Evolutionary conservation across 2,113 vertebrate genomes (phyloP), one percentile per base, ranked within the genome.

Genomic region (Sander vitreus): DNA sequence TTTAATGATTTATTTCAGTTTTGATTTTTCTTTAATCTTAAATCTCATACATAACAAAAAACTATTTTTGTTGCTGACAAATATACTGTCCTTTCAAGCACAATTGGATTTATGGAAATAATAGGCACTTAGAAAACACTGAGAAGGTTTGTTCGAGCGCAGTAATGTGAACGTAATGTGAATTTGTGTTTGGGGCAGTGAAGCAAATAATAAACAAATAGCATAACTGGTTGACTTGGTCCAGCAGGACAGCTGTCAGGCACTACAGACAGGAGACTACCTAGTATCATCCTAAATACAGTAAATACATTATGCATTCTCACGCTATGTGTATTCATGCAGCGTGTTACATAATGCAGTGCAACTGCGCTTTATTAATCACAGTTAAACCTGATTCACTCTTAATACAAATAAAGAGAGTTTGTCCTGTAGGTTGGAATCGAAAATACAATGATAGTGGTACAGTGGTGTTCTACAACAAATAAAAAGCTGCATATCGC

Each of bases 81-180:
- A 80, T 39, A 54, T 65, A 23, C 74, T 47, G 71, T 62, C 6
- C 18, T 77, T 77, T 74, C n/a, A 69, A 70, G 70, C 60, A 60
- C 43, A 50, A 70, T 19, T 73, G 18, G 69, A 78, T 60, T 63
- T n/a, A 43, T 81, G 50, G 47, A 78, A 84, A 79, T 75, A 81
- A 84, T 53, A 65, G 71, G 65, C 63, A 70, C 74, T 83, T 80
- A 78, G 14, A 74, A 89, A 76, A 74, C 57, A 57, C 65, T 64
- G 50, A 73, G 25, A 78, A 30, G 18, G 76, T 63, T 76, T 76
- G n/a, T 43, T 84, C 27, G 21, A 71, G 73, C 75, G 76, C 77
- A 78, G 25, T 73, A 67, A 77, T 63, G 80, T 60, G 70, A 79
- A 66, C 23, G n/a, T 86, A 83, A 85, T 78, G 63, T 63, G 68